These are phyloP conservation scores for Amphipyra berbera DNA, from an alignment of 2,888 invertebrate genomes.

Conservation along the genomic window DNA sequence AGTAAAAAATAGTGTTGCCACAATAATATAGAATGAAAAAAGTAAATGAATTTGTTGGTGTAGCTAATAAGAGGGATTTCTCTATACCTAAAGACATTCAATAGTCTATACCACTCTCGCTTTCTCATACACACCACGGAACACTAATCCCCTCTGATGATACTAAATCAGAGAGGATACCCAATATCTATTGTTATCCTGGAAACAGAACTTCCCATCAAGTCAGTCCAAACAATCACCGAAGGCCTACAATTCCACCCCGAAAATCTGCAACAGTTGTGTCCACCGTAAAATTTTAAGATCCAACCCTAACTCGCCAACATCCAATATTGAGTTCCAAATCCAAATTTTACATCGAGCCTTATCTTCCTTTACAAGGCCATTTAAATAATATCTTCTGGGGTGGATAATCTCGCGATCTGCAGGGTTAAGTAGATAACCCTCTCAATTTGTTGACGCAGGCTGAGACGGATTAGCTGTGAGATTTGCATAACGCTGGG, in stretches of 20 bases:
- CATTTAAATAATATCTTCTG: constrained; percentile 56
- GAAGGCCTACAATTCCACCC: constrained; percentile 1
- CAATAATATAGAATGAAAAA: too few species aligned
- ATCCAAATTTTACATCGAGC: constrained; percentile 39
- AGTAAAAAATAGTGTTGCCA: too few species aligned
- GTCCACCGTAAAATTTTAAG: constrained; percentile 52
- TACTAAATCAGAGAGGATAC: too few species aligned
- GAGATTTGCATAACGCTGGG: constrained; percentile 35
- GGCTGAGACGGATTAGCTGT: constrained; percentile 32
- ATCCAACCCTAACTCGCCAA: constrained; percentile 21
- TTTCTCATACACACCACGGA: too few species aligned
- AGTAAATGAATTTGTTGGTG: too few species aligned
- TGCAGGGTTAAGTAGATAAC: constrained; percentile 35
- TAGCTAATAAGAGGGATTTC: too few species aligned
- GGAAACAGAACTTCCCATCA: background rate
- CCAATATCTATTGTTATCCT: too few species aligned
- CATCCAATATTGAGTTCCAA: constrained; percentile 46
- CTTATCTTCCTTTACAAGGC: constrained; percentile 36
- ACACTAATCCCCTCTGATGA: too few species aligned
- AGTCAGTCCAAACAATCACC: constrained; percentile 7
- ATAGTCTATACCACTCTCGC: too few species aligned
- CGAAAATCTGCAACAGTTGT: constrained; percentile 37
- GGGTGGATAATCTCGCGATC: constrained; percentile 42
- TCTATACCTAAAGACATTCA: too few species aligned
- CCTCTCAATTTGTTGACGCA: constrained; percentile 43